phyloP scores from a whole-genome alignment of 2,797 vertebrate genomes.

The Spinus olivaceus region DNA sequence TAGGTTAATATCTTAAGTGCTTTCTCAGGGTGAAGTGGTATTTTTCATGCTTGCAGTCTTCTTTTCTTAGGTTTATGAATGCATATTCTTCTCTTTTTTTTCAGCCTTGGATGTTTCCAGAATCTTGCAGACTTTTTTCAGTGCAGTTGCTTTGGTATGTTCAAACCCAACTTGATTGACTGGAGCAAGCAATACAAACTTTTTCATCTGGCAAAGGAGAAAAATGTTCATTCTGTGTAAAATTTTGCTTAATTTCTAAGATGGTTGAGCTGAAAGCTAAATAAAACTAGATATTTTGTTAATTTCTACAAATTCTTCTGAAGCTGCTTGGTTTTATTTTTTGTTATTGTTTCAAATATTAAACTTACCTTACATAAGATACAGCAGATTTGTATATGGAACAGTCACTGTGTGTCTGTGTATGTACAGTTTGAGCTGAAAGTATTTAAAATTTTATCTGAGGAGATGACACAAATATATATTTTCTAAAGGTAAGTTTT shows the following conservation, averaged over 20 bases:
- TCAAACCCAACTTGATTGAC: slow-evolving; percentile 83
- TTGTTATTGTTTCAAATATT: slow-evolving; percentile 30
- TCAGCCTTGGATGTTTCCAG: slow-evolving; percentile 84
- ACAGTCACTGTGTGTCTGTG: not conserved
- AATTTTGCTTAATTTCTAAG: not conserved
- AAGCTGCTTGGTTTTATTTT: not conserved
- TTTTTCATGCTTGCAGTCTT: not conserved
- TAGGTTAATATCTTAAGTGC: not conserved
- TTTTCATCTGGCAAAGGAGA: slow-evolving; percentile 77
- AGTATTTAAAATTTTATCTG: not conserved
- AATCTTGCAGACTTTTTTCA: slow-evolving; percentile 93
- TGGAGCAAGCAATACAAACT: slow-evolving; percentile 89
- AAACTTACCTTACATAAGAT: slow-evolving; percentile 47
- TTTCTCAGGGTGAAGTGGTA: not conserved
- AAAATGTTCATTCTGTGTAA: slow-evolving; percentile 80
- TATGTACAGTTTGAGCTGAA: not conserved
- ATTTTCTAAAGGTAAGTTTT: slow-evolving; percentile 30
- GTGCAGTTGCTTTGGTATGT: slow-evolving; percentile 88
- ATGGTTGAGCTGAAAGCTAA: not conserved
- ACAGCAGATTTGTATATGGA: slow-evolving; percentile 45
- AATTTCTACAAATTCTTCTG: slow-evolving; percentile 32
- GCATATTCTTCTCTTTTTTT: not conserved
- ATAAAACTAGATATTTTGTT: slow-evolving; percentile 26
- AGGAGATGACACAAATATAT: not conserved
- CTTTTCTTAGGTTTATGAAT: not conserved